These are phyloP conservation scores for Ceraclea dissimilis DNA, from an alignment of 2,888 invertebrate genomes.

Conservation along the genomic window DNA sequence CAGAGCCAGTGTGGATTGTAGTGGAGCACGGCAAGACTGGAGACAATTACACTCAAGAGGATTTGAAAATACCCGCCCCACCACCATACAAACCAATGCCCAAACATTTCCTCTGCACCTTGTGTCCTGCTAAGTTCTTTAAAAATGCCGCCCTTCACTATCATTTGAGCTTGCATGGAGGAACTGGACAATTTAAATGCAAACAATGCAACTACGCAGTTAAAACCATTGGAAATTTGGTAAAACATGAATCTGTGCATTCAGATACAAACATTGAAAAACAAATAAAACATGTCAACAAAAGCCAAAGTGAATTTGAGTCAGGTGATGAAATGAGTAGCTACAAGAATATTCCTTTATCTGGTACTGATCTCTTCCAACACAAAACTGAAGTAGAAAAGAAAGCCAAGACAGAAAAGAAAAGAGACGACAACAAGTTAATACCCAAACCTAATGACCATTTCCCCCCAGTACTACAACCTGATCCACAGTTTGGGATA, in stretches of 20 bases:
- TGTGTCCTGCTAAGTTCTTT: conserved; percentile 68
- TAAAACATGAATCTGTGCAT: conserved; percentile 55
- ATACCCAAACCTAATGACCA: conserved; percentile 47
- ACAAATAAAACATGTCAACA: neutral
- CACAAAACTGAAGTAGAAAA: conserved; percentile 55
- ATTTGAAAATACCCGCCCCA: conserved; percentile 25
- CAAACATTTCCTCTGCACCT: conserved; percentile 46
- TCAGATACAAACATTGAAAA: conserved; percentile 32
- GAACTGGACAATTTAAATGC: conserved; percentile 58
- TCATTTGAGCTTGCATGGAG: conserved; percentile 60
- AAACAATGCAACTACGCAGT: conserved; percentile 64
- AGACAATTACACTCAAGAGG: conserved; percentile 2
- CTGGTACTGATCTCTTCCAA: conserved; percentile 59
- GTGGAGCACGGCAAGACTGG: conserved; percentile 15
- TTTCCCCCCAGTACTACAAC: conserved; percentile 46
- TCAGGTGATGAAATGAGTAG: conserved; percentile 39
- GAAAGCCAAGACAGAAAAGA: conserved; percentile 38
- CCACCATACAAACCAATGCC: conserved; percentile 27
- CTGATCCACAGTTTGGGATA: conserved; percentile 61
- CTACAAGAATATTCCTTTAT: conserved; percentile 51
- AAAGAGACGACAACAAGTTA: conserved; percentile 31
- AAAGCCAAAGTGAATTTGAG: conserved; percentile 34
- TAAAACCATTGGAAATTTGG: conserved; percentile 58
- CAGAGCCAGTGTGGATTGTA: conserved; percentile 43
- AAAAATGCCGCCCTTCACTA: conserved; percentile 63